Evolutionary conservation across 2,888 invertebrate species (phyloP).

Genomic region (Phalangium opilio): DNA sequence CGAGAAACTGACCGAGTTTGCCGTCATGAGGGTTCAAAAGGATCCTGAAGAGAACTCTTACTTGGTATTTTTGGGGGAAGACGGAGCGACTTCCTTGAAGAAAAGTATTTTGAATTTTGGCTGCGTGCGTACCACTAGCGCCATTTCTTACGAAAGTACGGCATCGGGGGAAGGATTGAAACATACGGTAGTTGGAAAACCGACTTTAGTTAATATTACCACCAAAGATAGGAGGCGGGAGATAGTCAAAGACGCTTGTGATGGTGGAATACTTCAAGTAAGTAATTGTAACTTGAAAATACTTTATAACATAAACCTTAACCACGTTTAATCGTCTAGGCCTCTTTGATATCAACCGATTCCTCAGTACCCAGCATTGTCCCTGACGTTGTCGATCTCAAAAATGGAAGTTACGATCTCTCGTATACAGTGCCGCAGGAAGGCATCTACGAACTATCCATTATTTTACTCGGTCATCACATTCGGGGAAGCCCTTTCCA

Average conservation of each 20-base stretch:
- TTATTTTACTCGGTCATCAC: constrained; percentile 32
- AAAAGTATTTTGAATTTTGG: constrained; percentile 28
- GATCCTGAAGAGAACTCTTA: constrained; percentile 31
- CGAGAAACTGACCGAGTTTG: constrained; percentile 23
- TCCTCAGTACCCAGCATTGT: constrained; percentile 3
- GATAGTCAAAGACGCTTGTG: constrained; percentile 24
- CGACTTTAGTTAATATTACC: constrained; percentile 30
- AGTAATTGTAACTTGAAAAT: no score
- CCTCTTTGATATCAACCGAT: no score
- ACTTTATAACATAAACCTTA: no score
- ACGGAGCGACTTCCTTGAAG: constrained; percentile 25
- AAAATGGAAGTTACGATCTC: constrained; percentile 32
- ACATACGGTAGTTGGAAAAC: constrained; percentile 27
- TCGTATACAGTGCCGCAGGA: constrained; percentile 30
- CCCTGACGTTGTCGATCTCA: constrained; percentile 27
- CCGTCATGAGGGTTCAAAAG: constrained; percentile 24
- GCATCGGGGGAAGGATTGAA: constrained; percentile 33
- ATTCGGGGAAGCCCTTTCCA: constrained; percentile 35
- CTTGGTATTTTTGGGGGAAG: constrained; percentile 27
- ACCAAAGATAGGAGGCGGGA: constrained; percentile 30
- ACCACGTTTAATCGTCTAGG: no score
- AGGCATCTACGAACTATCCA: constrained; percentile 30
- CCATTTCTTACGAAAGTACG: constrained; percentile 31
- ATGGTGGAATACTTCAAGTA: no score
- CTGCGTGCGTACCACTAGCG: constrained; percentile 30